A percentile compares a stretch with the other conserved stretches of the same genome.
Evolutionary conservation across 2,113 vertebrate genomes (phyloP).

Genomic region (Solea senegalensis): DNA sequence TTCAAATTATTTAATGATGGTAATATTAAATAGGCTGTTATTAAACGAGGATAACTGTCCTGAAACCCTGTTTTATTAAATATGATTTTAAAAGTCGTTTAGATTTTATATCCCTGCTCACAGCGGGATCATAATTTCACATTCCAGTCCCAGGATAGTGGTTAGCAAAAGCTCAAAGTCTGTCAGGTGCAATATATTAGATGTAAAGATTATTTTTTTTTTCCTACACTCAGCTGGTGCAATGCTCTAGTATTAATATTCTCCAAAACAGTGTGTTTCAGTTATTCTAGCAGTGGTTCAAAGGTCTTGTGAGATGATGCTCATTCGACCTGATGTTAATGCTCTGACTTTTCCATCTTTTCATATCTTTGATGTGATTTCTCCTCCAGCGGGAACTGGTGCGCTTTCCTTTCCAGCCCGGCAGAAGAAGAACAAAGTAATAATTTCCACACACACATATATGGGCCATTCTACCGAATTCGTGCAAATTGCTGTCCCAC

Average conservation of each 20-base stretch:
- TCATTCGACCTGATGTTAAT: slow-evolving; percentile 23
- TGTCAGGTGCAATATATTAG: no score
- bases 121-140: neutral
- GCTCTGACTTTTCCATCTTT: slow-evolving; percentile 31
- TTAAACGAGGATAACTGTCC: neutral
- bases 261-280: neutral
- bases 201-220: no score
- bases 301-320: slow-evolving; percentile 26
- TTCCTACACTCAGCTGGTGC: no score
- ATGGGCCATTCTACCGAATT: no score
- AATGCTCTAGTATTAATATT: neutral
- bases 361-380: slow-evolving; percentile 62
- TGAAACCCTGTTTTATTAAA: neutral
- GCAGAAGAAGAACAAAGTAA: slow-evolving; percentile 4
- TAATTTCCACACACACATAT: slow-evolving; percentile 9
- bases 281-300: neutral
- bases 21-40: neutral
- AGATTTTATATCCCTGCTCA: neutral
- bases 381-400: slow-evolving; percentile 35
- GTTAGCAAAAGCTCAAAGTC: no score
- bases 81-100: neutral
- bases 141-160: neutral
- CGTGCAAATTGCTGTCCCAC: no score
- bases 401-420: neutral
- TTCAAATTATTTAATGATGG: neutral